Evolutionary conservation across 2,113 vertebrate species (phyloP).

Genomic region (Thomomys bottae): DNA sequence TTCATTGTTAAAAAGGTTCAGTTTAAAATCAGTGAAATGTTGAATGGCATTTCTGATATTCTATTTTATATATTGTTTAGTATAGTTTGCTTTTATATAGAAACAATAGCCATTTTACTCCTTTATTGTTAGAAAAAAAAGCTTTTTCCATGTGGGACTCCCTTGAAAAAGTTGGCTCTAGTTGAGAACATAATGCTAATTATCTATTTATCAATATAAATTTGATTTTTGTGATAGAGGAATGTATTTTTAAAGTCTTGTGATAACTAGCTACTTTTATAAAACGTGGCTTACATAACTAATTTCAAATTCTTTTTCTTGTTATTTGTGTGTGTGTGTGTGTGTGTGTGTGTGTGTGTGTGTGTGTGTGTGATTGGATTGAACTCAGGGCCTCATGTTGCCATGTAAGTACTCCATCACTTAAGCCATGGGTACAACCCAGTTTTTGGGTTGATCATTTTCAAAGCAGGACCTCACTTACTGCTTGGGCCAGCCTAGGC

Average conservation of each 20-base stretch:
- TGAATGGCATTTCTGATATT: background rate
- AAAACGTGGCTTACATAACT: constrained; percentile 53
- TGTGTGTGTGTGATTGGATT: no score
- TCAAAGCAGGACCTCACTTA: no score
- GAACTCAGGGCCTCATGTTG: no score
- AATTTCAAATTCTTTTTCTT: background rate
- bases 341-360: no score
- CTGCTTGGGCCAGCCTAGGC: no score
- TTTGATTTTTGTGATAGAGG: background rate
- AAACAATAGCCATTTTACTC: background rate
- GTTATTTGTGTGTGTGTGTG: no score
- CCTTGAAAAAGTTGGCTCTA: background rate
- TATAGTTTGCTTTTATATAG: background rate
- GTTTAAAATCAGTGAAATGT: background rate
- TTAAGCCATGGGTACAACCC: no score
- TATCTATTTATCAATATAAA: no score
- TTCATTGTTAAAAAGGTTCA: background rate
- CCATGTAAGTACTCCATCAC: no score
- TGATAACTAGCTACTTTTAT: background rate
- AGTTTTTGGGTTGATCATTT: no score
- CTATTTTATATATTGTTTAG: background rate
- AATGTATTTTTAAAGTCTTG: background rate
- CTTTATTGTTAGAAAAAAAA: background rate
- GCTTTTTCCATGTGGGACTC: background rate
- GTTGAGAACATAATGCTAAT: no score